Evolutionary conservation across 2,797 vertebrate genomes (phyloP).

Genomic region (Philypnodon macrostomus): DNA sequence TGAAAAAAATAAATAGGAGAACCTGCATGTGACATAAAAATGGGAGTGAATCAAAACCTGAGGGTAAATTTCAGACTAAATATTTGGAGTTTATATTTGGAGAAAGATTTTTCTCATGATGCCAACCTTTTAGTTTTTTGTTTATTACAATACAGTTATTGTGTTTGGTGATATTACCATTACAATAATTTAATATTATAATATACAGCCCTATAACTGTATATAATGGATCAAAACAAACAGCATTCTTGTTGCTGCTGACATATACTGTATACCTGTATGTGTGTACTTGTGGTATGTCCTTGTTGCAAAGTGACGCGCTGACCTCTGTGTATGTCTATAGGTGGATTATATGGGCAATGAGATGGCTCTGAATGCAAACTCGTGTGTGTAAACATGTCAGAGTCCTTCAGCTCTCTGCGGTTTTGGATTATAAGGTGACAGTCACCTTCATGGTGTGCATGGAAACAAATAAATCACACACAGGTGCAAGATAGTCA

Average conservation of each 20-base stretch:
- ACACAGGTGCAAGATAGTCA: conserved; percentile 43
- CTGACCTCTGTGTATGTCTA: conserved; percentile 15
- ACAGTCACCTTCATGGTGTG: conserved; percentile 61
- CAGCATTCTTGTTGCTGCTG: conserved; percentile 2
- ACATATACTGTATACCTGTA: not conserved
- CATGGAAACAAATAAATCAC: conserved; percentile 56
- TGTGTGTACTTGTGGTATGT: not conserved
- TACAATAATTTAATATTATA: too few species aligned
- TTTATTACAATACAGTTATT: too few species aligned
- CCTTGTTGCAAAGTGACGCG: conserved; percentile 4
- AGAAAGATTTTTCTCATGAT: too few species aligned
- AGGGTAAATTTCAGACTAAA: too few species aligned
- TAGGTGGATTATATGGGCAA: conserved; percentile 12
- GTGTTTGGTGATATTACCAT: too few species aligned
- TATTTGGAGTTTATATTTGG: too few species aligned
- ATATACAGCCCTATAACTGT: too few species aligned
- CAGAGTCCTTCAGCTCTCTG: conserved; percentile 30
- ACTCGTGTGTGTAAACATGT: conserved; percentile 29
- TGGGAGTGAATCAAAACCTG: too few species aligned
- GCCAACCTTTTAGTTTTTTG: too few species aligned
- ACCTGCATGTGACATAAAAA: too few species aligned
- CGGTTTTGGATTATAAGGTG: conserved; percentile 34
- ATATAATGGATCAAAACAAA: conserved; percentile 8
- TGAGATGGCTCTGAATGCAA: conserved; percentile 34
- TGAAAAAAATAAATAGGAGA: too few species aligned